Conservation (phyloP, 2,888 invertebrate species). For the Agrotis segetum region DNA sequence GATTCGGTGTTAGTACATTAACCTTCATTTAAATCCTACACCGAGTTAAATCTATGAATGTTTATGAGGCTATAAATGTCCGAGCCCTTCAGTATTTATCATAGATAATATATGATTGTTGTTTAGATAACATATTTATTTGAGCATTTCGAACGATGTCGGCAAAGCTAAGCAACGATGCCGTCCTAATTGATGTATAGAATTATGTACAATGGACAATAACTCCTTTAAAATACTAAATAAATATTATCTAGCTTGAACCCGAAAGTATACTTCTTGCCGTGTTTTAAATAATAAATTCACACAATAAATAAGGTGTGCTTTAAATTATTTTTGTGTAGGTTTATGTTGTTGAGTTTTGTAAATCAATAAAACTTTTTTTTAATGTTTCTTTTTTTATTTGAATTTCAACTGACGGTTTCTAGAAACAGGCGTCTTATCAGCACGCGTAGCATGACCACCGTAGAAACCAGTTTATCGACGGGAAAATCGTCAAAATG, state of each 20-base stretch:
- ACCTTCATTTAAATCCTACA: slow-evolving; percentile 1
- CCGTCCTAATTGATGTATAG: slow-evolving; percentile 11
- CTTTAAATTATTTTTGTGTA: slow-evolving; percentile 35
- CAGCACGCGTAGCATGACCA: no score
- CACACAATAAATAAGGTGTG: slow-evolving; percentile 12
- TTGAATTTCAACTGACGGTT: no score
- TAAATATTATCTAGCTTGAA: no score
- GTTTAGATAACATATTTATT: slow-evolving; percentile 43
- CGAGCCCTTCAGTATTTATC: slow-evolving; percentile 43
- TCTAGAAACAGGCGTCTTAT: no score
- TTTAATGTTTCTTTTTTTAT: no score
- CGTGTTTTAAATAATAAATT: slow-evolving; percentile 18
- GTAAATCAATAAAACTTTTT: slow-evolving; percentile 57
- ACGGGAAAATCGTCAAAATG: no score
- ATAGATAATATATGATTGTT: slow-evolving; percentile 20
- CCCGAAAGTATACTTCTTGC: slow-evolving; percentile 10
- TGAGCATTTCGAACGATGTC: slow-evolving; percentile 26
- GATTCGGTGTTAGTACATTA: slow-evolving; percentile 12
- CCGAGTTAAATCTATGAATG: slow-evolving; percentile 2
- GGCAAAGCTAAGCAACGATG: slow-evolving; percentile 12
- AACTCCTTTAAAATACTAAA: not conserved
- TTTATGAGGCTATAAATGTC: slow-evolving; percentile 47
- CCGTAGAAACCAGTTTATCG: no score
- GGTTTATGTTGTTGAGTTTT: slow-evolving; percentile 56
- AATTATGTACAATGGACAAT: slow-evolving; percentile 15